These are phyloP conservation scores for Anodontia alba DNA, from an alignment of 2,888 invertebrate genomes.

Conservation along the genomic window DNA sequence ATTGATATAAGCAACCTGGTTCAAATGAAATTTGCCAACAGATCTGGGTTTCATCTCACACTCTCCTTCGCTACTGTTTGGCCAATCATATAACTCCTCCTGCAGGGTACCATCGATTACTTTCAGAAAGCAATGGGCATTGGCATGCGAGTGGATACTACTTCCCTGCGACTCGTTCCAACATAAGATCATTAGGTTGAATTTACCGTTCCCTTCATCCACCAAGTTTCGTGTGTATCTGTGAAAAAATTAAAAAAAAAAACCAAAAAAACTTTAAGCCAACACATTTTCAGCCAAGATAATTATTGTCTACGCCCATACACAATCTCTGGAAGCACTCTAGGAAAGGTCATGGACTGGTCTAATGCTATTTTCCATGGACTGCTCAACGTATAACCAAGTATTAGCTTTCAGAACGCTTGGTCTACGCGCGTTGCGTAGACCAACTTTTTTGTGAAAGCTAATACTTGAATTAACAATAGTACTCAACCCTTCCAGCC, in stretches of 20 bases:
- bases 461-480: no score
- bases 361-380: no score
- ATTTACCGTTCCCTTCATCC: conserved; percentile 97
- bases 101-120: conserved; percentile 89
- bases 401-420: no score
- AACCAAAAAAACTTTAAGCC: no score
- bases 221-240: conserved; percentile 98
- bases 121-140: conserved; percentile 98
- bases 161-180: conserved; percentile 99
- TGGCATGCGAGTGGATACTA: conserved; percentile 97
- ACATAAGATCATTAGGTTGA: conserved; percentile 98
- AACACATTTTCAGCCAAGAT: no score
- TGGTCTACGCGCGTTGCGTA: no score
- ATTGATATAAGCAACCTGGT: conserved; percentile 97
- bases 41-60: conserved; percentile 88
- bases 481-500: no score
- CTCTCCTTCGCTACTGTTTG: conserved; percentile 86
- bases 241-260: conserved; percentile 23
- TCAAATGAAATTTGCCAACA: conserved; percentile 88
- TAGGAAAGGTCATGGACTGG: no score
- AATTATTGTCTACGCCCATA: no score
- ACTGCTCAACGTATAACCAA: no score
- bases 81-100: conserved; percentile 95
- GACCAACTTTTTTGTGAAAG: no score
- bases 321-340: no score